phyloP scores from a whole-genome alignment of 2,888 invertebrate species.

The Trissonchulus latispiculum region DNA sequence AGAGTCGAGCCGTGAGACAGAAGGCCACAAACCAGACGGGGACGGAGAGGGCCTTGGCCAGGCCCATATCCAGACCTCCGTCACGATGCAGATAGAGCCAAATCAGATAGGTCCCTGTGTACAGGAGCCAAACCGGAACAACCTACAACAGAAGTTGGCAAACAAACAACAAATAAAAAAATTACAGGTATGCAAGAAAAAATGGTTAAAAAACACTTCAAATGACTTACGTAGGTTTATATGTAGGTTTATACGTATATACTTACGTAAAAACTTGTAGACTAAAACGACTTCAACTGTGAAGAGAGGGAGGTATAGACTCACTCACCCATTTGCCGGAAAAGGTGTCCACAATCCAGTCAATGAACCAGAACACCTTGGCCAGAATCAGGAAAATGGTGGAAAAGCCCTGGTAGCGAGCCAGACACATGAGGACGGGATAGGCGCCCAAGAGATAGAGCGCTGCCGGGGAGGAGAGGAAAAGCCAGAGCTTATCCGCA shows the following conservation, averaged over 20 bases:
- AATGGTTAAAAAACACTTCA: too few species aligned
- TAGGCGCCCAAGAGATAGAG: background rate
- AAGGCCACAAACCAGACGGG: constrained; percentile 41
- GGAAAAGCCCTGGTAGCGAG: constrained; percentile 33
- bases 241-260: too few species aligned
- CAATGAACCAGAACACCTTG: constrained; percentile 31
- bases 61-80: constrained; percentile 24
- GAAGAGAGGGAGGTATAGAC: too few species aligned
- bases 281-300: too few species aligned
- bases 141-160: constrained; percentile 32
- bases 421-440: background rate
- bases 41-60: constrained; percentile 36
- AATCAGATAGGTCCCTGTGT: constrained; percentile 33
- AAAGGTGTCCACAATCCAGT: constrained; percentile 33
- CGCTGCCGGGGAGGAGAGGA: background rate
- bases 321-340: constrained; percentile 33
- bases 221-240: too few species aligned
- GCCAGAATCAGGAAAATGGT: constrained; percentile 33
- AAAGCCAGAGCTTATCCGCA: constrained; percentile 31
- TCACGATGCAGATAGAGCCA: constrained; percentile 36
- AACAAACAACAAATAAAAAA: too few species aligned
- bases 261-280: too few species aligned
- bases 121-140: constrained; percentile 33
- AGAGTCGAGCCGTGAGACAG: constrained; percentile 32
- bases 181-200: too few species aligned